Evolutionary conservation across 2,888 invertebrate species (phyloP).

Genomic region (Eustalomyia histrio): DNA sequence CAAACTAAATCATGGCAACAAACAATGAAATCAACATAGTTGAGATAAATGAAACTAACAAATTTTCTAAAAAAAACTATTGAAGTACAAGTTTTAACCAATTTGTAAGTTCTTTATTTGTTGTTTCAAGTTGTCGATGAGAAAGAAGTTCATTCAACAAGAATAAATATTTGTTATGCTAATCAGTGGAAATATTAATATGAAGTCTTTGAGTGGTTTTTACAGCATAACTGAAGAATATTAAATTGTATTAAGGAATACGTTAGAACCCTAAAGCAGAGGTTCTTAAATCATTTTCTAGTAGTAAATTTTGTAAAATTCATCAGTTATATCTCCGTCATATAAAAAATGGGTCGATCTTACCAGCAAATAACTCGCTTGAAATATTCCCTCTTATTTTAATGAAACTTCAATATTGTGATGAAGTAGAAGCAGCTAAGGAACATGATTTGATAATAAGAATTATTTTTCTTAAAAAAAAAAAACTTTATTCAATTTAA

Average conservation of each 20-base stretch:
- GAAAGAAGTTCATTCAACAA: slow-evolving; percentile 31
- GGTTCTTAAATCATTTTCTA: too few relatives aligned
- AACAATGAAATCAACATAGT: slow-evolving; percentile 52
- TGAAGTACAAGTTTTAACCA: slow-evolving; percentile 52
- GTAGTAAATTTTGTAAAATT: too few relatives aligned
- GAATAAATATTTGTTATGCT: slow-evolving; percentile 59
- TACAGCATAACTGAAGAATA: slow-evolving; percentile 12
- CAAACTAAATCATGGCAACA: slow-evolving; percentile 58
- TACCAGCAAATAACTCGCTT: too few relatives aligned
- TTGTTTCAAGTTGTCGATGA: slow-evolving; percentile 35
- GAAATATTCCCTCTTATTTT: too few relatives aligned
- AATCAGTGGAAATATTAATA: slow-evolving; percentile 47
- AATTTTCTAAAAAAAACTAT: slow-evolving; percentile 48
- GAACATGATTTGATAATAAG: too few relatives aligned
- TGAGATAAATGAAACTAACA: slow-evolving; percentile 43
- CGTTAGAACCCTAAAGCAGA: not conserved
- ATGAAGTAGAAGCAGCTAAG: too few relatives aligned
- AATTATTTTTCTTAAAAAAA: too few relatives aligned
- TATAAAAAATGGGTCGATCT: too few relatives aligned
- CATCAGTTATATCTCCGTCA: too few relatives aligned
- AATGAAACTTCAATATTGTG: too few relatives aligned
- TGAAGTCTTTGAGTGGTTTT: slow-evolving; percentile 25
- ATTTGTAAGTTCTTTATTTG: slow-evolving; percentile 31
- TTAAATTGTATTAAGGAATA: slow-evolving; percentile 28
- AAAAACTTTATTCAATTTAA: too few relatives aligned